phyloP scores from a whole-genome alignment of 1,140 invertebrate genomes.

The Eurosta solidaginis region DNA sequence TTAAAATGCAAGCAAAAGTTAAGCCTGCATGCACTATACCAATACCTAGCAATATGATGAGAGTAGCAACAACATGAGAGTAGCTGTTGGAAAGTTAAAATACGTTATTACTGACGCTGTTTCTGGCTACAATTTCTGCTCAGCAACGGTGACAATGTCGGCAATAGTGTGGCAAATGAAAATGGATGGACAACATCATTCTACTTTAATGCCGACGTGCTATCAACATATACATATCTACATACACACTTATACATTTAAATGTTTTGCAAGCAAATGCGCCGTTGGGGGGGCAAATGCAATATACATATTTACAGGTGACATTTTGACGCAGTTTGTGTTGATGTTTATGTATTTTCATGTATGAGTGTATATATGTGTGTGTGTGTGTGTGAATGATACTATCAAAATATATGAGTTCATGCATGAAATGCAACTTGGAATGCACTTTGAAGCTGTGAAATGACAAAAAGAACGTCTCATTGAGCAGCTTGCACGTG shows the following conservation, averaged over 20 bases:
- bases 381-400: not conserved
- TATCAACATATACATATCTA: not conserved
- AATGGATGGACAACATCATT: conserved; percentile 20
- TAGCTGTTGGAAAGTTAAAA: not conserved
- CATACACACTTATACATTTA: not conserved
- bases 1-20: not conserved
- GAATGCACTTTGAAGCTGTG: not conserved
- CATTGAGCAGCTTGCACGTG: no score
- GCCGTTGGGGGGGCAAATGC: not conserved
- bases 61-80: not conserved
- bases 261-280: not conserved
- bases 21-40: no score
- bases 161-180: conserved; percentile 24
- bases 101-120: not conserved
- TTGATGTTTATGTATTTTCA: not conserved
- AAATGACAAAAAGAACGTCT: not conserved
- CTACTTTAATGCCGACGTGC: conserved; percentile 14
- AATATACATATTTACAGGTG: not conserved
- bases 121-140: not conserved
- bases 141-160: conserved; percentile 7
- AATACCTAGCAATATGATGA: no score
- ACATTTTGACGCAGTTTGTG: not conserved
- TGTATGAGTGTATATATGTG: not conserved
- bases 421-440: conserved; percentile 12
- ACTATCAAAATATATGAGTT: not conserved